phyloP scores from a whole-genome alignment of 2,888 invertebrate genomes.

The Protophormia terraenovae region DNA sequence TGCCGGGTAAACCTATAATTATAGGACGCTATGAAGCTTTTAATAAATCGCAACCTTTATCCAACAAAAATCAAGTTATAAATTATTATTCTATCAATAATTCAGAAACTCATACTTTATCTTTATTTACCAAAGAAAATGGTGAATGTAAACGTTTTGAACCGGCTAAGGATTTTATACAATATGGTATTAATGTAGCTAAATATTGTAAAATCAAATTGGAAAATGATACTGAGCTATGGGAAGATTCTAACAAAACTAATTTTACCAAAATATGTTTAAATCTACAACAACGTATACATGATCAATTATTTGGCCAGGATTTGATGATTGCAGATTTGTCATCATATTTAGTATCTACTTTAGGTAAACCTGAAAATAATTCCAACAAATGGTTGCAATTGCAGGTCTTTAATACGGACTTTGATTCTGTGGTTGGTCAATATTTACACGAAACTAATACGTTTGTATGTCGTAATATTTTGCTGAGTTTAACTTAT shows the following conservation, averaged over 20 bases:
- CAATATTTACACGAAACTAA: slow-evolving; percentile 71
- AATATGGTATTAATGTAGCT: slow-evolving; percentile 75
- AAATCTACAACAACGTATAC: slow-evolving; percentile 73
- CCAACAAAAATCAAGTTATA: slow-evolving; percentile 66
- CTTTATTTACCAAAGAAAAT: slow-evolving; percentile 66
- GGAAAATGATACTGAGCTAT: slow-evolving; percentile 63
- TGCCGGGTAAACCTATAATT: slow-evolving; percentile 74
- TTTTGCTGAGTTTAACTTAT: slow-evolving; percentile 76
- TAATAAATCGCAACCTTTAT: slow-evolving; percentile 70
- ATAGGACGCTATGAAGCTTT: slow-evolving; percentile 70
- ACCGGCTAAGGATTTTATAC: slow-evolving; percentile 65
- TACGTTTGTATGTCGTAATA: slow-evolving; percentile 78
- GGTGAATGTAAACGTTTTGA: slow-evolving; percentile 56
- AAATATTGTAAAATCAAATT: slow-evolving; percentile 74
- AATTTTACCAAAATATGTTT: slow-evolving; percentile 77
- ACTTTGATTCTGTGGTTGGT: slow-evolving; percentile 72
- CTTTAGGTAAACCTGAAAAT: slow-evolving; percentile 76
- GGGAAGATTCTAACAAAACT: slow-evolving; percentile 32
- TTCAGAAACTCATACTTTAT: slow-evolving; percentile 65
- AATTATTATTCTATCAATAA: slow-evolving; percentile 73
- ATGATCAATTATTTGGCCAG: slow-evolving; percentile 66
- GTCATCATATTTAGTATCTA: slow-evolving; percentile 73
- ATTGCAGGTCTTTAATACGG: slow-evolving; percentile 70
- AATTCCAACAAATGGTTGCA: slow-evolving; percentile 74
- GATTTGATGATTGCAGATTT: slow-evolving; percentile 68